These are phyloP conservation scores for Alethe diademata DNA, from an alignment of 2,113 vertebrate species.

Conservation along the genomic window DNA sequence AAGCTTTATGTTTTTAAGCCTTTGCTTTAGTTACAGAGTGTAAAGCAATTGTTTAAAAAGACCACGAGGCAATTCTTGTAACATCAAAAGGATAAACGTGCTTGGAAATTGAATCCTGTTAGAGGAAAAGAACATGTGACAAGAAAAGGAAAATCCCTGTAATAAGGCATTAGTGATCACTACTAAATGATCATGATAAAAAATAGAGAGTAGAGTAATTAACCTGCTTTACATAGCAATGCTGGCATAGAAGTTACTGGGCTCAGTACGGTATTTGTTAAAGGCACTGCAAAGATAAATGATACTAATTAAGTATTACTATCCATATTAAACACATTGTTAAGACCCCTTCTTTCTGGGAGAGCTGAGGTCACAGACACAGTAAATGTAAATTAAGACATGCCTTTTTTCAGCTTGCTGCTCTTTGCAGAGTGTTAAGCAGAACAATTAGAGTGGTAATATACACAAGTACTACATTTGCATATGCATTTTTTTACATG, in stretches of 20 bases:
- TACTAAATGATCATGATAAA: neutral
- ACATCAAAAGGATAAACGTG: neutral
- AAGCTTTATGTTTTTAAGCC: neutral
- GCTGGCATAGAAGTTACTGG: neutral
- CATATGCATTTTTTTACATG: neutral
- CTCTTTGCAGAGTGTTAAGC: neutral
- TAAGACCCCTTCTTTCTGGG: neutral
- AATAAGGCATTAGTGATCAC: neutral
- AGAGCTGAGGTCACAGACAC: neutral
- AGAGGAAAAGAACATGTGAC: neutral
- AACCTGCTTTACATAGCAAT: neutral
- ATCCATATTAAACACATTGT: neutral
- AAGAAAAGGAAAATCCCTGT: neutral
- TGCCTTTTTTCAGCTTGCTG: neutral
- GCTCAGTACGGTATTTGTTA: neutral
- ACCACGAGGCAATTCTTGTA: neutral
- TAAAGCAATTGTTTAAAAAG: neutral
- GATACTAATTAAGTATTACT: neutral
- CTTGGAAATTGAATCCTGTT: constrained; percentile 2
- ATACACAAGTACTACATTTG: neutral
- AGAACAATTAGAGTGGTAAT: neutral
- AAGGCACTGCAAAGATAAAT: neutral
- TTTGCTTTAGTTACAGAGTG: neutral
- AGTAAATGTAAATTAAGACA: neutral
- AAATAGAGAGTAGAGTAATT: neutral